These are phyloP conservation scores for Tridacna crocea DNA, from an alignment of 2,888 invertebrate genomes.

Conservation along the genomic window DNA sequence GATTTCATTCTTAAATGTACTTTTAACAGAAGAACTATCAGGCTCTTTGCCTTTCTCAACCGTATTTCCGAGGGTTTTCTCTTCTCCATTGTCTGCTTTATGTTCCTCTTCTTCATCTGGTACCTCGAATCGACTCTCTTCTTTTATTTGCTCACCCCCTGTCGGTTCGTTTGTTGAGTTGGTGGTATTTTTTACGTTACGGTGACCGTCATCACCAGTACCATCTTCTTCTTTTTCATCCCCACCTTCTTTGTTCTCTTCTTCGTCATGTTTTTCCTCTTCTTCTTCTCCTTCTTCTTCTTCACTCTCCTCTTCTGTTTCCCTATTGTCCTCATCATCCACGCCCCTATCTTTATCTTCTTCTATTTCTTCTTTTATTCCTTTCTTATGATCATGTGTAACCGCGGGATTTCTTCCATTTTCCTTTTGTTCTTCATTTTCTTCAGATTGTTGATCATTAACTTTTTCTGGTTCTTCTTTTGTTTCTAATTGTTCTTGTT, in stretches of 20 bases:
- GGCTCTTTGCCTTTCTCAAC: neutral
- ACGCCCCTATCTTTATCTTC: neutral
- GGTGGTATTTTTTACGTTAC: neutral
- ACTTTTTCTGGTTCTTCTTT: neutral
- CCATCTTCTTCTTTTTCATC: conserved; percentile 1
- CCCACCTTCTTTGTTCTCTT: neutral
- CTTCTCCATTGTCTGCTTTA: neutral
- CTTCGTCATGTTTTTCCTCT: conserved; percentile 11
- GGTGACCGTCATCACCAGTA: neutral
- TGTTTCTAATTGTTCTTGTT: conserved; percentile 12
- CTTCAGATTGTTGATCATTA: neutral
- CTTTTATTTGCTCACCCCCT: neutral
- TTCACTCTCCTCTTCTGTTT: conserved; percentile 9
- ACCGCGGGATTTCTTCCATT: neutral
- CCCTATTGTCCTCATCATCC: conserved; percentile 17
- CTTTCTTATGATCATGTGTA: neutral
- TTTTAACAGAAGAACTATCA: no score
- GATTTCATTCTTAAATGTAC: no score
- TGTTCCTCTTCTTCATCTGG: neutral
- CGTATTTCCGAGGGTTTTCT: neutral
- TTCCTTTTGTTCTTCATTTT: neutral
- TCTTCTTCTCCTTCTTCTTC: conserved; percentile 23
- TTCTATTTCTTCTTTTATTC: neutral
- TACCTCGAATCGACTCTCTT: conserved; percentile 4
- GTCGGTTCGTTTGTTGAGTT: neutral